phyloP scores from a whole-genome alignment of 2,888 invertebrate genomes.

The Epistrophe eligans region DNA sequence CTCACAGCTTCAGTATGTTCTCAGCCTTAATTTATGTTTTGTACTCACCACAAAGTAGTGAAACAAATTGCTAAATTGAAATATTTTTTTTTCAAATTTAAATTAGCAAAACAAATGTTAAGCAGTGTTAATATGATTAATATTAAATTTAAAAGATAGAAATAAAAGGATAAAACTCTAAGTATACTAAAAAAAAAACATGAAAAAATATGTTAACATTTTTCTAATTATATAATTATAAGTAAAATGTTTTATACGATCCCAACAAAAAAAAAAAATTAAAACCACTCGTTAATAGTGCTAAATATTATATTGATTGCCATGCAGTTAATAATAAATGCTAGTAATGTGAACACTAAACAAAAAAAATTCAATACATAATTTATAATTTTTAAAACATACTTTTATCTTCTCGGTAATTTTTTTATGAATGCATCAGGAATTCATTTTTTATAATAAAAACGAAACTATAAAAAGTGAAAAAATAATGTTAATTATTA shows the following conservation, averaged over 20 bases:
- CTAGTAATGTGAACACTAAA: conserved; percentile 59
- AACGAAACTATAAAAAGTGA: conserved; percentile 77
- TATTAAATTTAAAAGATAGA: not conserved
- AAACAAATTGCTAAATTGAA: conserved; percentile 32
- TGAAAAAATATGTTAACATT: conserved; percentile 20
- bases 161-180: not conserved
- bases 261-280: conserved; percentile 6
- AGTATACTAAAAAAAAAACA: not conserved
- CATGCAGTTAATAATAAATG: conserved; percentile 62
- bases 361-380: conserved; percentile 71
- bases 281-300: conserved; percentile 35
- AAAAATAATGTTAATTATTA: conserved; percentile 76
- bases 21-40: not conserved
- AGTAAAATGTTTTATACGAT: not conserved
- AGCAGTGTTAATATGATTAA: conserved; percentile 49
- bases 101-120: conserved; percentile 59
- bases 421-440: conserved; percentile 77
- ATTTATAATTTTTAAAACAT: conserved; percentile 76
- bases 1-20: no score
- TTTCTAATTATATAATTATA: not conserved
- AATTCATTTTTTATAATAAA: conserved; percentile 76
- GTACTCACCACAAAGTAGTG: conserved; percentile 69
- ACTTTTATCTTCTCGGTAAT: conserved; percentile 76
- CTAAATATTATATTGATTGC: not conserved
- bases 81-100: conserved; percentile 15